Base-by-base conservation (phyloP, 2,113 vertebrate genomes). In the Leucopsar rothschildi region DNA sequence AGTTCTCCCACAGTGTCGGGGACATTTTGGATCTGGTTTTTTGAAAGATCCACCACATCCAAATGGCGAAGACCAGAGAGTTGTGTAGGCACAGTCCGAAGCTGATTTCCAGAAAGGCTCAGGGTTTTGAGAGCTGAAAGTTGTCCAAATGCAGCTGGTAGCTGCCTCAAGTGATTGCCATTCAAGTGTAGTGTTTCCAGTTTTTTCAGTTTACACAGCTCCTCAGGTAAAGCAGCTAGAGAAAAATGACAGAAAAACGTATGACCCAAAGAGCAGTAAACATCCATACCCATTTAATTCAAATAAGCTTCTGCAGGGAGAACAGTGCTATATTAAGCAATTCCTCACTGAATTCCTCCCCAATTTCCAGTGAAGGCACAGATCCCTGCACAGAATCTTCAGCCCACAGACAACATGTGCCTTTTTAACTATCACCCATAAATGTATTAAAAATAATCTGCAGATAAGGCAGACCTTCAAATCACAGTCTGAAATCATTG, bases 1-100 rank as follows among this genome's bases (percentile, higher is more conserved):
- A 99, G 94, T 71, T 99, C 98, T 8, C 97, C 98, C 73, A 99
- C 98, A 24, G 95, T 98, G 25, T 98, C 96, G 0, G 99, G 99
- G 47, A 99, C 97, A 1, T 94, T 98, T 66, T 98, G 98, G 96
- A 99, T 99, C 96, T 98, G 98, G 97, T 99, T 99, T 73, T 98
- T 98, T 73, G 99, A 99, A 89, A 99, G 98, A 96, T 99, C 99
- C 47, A 99, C 97, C 59, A 99, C 97, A 95, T 99, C 99, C 79
- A 99, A 97, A 21, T 99, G 99, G 47, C 98, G 98, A 47, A 99
- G 98, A 40, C 94, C 97, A 63, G 98, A 99, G 17, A 99, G 98
- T 16, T 98, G 98, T 0, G 82, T 25, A 42, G 99, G 99, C 63
- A 99, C 98, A 92, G 98, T 98, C 66, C 97, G 96, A 88, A 99